Percentiles rank a stretch among this genome's conserved stretches.
phyloP scores from a whole-genome alignment of 2,113 vertebrate species.

The Ictalurus punctatus region DNA sequence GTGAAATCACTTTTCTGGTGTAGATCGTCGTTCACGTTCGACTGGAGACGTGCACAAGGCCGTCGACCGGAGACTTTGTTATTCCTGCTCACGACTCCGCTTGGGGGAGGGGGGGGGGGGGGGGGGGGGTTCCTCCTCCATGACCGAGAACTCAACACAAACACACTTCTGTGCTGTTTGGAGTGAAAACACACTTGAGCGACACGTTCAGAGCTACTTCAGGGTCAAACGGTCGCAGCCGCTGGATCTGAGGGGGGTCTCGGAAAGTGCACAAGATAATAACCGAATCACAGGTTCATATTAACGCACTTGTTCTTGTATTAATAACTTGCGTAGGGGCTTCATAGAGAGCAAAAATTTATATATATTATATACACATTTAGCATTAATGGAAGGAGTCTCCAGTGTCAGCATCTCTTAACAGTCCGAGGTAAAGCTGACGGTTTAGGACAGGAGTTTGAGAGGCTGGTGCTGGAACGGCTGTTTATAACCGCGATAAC shows the following conservation, averaged over 20 bases:
- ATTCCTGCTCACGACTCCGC: neutral
- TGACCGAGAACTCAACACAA: slow-evolving; percentile 11
- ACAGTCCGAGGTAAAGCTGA: neutral
- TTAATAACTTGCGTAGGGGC: neutral
- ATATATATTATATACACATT: too few relatives aligned
- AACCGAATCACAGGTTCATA: too few relatives aligned
- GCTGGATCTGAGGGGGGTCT: neutral
- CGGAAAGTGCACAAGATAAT: neutral
- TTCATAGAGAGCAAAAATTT: neutral
- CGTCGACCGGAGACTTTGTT: neutral
- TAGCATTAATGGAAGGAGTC: neutral
- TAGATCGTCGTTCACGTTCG: neutral
- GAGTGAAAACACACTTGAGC: slow-evolving; percentile 33
- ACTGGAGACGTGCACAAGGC: slow-evolving; percentile 12
- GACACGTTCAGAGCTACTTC: slow-evolving; percentile 6
- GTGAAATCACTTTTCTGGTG: neutral
- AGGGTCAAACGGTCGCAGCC: slow-evolving; percentile 7
- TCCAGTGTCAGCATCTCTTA: neutral
- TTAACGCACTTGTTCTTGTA: neutral
- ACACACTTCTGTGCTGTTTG: slow-evolving; percentile 12
- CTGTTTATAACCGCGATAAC: neutral
- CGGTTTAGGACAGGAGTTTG: neutral
- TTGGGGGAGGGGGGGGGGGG: too few relatives aligned
- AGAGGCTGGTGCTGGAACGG: neutral
- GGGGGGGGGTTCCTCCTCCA: neutral